Evolutionary conservation across 1,140 invertebrate species (phyloP), one percentile per base, ranked within the genome.

Genomic region (Hypothenemus hampei): DNA sequence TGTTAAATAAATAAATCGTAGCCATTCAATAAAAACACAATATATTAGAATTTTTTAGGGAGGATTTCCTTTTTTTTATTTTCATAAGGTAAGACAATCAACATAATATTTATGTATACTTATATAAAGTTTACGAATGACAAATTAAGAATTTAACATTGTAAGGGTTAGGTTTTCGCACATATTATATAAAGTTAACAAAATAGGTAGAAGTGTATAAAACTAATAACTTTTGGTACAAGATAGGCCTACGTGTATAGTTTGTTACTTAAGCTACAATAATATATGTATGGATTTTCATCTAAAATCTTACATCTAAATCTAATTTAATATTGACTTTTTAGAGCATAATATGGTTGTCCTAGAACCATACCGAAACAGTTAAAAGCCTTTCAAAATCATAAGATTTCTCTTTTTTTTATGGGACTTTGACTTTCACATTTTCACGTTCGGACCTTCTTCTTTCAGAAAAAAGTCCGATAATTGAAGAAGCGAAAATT

Each of bases 321-420:
- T 63, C 67, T 69, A 69, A 64, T 43, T 66, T 67, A 67, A 67
- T 69, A 69, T 69, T 69, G 67, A 69, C 67, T 66, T 57, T 67
- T 67, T 58, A 66, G 66, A 69, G 67, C 59, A 57, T 43, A 35
- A 61, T 57, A 48, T 59, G 61, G 54, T 58, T 54, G 22, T 49
- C 54, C 36, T 57, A 54, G 41, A 60, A 64, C 59, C 61, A 47
- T 61, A 64, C 60, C 52, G 45, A 62, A 67, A 57, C 60, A 67
- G 61, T 67, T 43, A 61, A 59, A 66, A 63, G 63, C 61, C 40
- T 53, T 58, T 61, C 52, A 41, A 56, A 64, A 62, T 54, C 54
- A 53, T 60, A 62, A 59, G 52, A 52, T 50, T 55, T 39, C 58
- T n/a, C n/a, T n/a, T n/a, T n/a, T n/a, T n/a, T n/a, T n/a, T n/a